phyloP scores from a whole-genome alignment of 2,113 vertebrate species.

The Panthera tigris region DNA sequence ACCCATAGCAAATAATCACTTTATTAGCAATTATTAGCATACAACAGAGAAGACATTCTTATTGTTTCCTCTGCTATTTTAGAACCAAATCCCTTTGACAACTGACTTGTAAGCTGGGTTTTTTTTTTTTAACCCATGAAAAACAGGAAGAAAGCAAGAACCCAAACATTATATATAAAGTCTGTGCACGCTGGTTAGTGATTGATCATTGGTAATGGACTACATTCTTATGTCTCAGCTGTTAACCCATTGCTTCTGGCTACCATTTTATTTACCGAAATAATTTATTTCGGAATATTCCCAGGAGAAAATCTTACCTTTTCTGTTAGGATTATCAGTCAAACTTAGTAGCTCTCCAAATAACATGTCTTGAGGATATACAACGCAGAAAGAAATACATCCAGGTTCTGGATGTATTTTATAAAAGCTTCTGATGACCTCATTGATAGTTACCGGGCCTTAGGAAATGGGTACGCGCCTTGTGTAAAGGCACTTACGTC shows the following conservation, averaged over 20 bases:
- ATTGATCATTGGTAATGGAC: background rate
- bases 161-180: background rate
- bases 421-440: conserved; percentile 45
- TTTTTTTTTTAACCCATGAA: conserved; percentile 1
- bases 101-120: background rate
- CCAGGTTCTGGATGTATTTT: background rate
- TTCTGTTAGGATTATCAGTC: background rate
- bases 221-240: background rate
- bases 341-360: background rate
- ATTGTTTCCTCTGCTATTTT: background rate
- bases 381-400: conserved; percentile 1
- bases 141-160: background rate
- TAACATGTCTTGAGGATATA: background rate
- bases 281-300: background rate
- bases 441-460: conserved; percentile 21
- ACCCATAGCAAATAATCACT: accelerated
- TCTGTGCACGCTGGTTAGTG: background rate
- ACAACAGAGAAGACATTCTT: background rate
- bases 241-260: background rate
- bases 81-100: background rate
- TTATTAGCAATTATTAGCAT: background rate
- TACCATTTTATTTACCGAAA: background rate
- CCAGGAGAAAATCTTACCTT: background rate
- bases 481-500: conserved; percentile 13
- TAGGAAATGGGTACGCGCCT: background rate